Conservation (phyloP, 2,797 vertebrate species). For the Chelidonichthys spinosus region DNA sequence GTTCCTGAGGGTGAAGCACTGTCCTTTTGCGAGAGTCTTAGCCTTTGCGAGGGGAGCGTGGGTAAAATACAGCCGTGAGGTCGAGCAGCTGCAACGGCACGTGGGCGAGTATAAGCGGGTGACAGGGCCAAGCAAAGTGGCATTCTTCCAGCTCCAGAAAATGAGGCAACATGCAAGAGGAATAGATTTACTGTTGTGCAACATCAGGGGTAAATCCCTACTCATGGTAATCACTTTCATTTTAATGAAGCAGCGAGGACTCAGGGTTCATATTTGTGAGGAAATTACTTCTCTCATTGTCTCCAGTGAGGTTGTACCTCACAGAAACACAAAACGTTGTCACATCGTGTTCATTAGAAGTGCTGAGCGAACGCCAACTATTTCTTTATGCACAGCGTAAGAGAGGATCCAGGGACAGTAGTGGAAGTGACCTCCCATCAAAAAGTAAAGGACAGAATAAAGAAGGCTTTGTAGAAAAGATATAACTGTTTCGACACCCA, state of each 20-base stretch:
- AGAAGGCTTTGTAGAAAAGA: constrained; percentile 2
- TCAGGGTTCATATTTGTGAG: constrained; percentile 32
- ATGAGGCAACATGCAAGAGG: constrained; percentile 52
- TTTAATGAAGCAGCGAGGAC: constrained; percentile 53
- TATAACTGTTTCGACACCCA: not conserved
- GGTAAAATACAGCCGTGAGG: constrained; percentile 21
- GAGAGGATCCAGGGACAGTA: not conserved
- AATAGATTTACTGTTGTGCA: constrained; percentile 51
- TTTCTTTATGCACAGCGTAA: constrained; percentile 19
- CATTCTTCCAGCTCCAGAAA: constrained; percentile 35
- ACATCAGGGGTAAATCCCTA: constrained; percentile 46
- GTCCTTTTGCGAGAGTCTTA: not conserved
- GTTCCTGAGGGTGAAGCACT: constrained; percentile 6
- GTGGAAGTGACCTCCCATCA: not conserved
- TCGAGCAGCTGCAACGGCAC: constrained; percentile 5
- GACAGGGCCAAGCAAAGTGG: constrained; percentile 16
- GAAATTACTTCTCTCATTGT: constrained; percentile 49
- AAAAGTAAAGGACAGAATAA: not conserved
- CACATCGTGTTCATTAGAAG: constrained; percentile 37
- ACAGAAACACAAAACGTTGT: constrained; percentile 32
- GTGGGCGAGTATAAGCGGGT: constrained; percentile 15
- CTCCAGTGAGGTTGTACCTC: constrained; percentile 25
- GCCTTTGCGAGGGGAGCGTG: not conserved
- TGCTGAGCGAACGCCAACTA: constrained; percentile 19
- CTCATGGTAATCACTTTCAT: constrained; percentile 40